Conservation (phyloP, 1,140 invertebrate species). For the Drosophila mojavensis region DNA sequence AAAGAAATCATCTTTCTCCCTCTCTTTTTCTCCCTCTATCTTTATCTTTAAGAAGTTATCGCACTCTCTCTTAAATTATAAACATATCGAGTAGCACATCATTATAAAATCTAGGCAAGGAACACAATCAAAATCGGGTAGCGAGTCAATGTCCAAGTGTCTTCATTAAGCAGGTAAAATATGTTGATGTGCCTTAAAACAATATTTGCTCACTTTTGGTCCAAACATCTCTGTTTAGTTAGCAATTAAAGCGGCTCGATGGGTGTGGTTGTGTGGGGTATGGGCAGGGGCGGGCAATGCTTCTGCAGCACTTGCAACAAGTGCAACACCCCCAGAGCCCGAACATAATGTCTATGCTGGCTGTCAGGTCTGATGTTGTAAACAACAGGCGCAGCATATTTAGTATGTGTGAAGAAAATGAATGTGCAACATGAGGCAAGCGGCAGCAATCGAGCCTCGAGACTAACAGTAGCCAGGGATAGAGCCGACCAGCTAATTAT, state of each 20-base stretch:
- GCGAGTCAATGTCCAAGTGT: constrained; percentile 18
- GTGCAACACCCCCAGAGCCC: constrained; percentile 35
- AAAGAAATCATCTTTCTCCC: neutral
- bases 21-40: neutral
- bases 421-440: constrained; percentile 55
- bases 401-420: constrained; percentile 79
- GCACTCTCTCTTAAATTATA: constrained; percentile 75
- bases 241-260: constrained; percentile 61
- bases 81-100: constrained; percentile 71
- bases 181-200: constrained; percentile 78
- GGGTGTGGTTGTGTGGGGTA: neutral
- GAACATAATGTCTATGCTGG: constrained; percentile 51
- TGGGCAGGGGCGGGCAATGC: neutral
- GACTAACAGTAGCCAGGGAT: constrained; percentile 67
- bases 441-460: constrained; percentile 15
- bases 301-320: constrained; percentile 11
- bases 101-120: constrained; percentile 56
- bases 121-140: constrained; percentile 25
- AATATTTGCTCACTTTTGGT: constrained; percentile 65
- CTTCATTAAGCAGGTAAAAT: constrained; percentile 66
- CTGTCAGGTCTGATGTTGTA: constrained; percentile 64
- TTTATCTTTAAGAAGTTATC: neutral
- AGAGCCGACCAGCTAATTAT: constrained; percentile 57
- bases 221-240: constrained; percentile 61
- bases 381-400: constrained; percentile 73